Percentiles rank a stretch among this genome's conserved stretches.
Evolutionary conservation across 1,140 invertebrate species (phyloP).

Genomic region (Luehdorfia chinensis): DNA sequence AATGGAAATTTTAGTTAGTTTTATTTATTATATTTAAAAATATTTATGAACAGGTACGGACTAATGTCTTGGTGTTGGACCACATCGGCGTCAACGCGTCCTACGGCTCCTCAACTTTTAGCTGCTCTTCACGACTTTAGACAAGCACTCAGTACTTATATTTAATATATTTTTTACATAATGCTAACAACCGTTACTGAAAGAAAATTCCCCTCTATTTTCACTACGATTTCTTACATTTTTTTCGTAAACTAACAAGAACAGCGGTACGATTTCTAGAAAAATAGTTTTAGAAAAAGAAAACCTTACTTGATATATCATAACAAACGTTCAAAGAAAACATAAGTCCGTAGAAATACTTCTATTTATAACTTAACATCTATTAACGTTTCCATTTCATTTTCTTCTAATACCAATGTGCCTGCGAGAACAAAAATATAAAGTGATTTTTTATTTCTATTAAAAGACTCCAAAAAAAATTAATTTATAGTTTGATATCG

Average conservation of each 20-base stretch:
- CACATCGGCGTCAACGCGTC: slow-evolving; percentile 85
- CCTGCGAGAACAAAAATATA: slow-evolving; percentile 14
- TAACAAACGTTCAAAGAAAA: no score
- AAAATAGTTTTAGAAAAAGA: no score
- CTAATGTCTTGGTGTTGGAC: slow-evolving; percentile 96
- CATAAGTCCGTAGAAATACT: background rate
- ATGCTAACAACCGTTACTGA: background rate
- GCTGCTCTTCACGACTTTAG: slow-evolving; percentile 93
- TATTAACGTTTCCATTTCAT: slow-evolving; percentile 6
- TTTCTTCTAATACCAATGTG: slow-evolving; percentile 17
- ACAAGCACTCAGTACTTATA: slow-evolving; percentile 87
- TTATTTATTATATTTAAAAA: no score
- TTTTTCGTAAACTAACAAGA: no score
- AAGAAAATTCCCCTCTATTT: background rate
- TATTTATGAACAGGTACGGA: slow-evolving; percentile 82
- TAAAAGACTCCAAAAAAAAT: no score
- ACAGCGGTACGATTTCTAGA: no score
- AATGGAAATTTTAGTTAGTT: no score
- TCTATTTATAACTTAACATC: slow-evolving; percentile 4
- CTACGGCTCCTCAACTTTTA: slow-evolving; percentile 90
- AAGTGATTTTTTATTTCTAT: no score
- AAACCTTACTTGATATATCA: no score
- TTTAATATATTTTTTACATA: slow-evolving; percentile 61
- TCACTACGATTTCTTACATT: background rate
- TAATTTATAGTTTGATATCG: no score